Evolutionary conservation across 2,113 vertebrate species (phyloP).

Genomic region (Pipa parva): DNA sequence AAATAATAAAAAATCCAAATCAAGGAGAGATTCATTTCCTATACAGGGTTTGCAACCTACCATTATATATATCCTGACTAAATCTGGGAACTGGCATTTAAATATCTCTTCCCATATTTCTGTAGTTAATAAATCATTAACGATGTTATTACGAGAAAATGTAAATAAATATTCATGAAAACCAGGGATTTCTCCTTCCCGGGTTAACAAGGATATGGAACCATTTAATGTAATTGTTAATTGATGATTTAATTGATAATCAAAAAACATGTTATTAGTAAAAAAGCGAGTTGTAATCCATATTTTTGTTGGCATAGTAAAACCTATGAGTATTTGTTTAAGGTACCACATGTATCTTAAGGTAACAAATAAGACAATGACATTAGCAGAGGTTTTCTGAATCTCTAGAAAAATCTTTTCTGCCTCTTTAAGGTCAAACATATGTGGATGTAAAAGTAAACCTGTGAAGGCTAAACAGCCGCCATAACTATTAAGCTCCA

Average conservation of each 20-base stretch:
- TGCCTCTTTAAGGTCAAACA: not conserved
- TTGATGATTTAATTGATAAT: not conserved
- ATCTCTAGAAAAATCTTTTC: not conserved
- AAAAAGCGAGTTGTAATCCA: not conserved
- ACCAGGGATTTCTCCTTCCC: not conserved
- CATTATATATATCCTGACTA: not conserved
- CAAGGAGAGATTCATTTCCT: not conserved
- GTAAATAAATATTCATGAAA: not conserved
- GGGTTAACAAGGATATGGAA: not conserved
- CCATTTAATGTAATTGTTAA: not conserved
- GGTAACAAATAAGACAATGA: not conserved
- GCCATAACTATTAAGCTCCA: not conserved
- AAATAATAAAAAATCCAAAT: not conserved
- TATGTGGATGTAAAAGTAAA: not conserved
- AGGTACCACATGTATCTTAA: not conserved
- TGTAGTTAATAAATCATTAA: not conserved
- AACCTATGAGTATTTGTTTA: not conserved
- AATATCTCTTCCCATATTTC: not conserved
- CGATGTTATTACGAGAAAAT: not conserved
- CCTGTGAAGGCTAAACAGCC: not conserved
- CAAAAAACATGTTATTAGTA: not conserved
- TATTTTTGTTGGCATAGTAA: not conserved
- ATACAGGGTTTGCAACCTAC: not conserved
- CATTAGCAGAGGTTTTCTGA: not conserved
- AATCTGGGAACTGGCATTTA: not conserved